These are phyloP conservation scores for Gonioctena quinquepunctata DNA, from an alignment of 1,140 invertebrate species.

Conservation along the genomic window DNA sequence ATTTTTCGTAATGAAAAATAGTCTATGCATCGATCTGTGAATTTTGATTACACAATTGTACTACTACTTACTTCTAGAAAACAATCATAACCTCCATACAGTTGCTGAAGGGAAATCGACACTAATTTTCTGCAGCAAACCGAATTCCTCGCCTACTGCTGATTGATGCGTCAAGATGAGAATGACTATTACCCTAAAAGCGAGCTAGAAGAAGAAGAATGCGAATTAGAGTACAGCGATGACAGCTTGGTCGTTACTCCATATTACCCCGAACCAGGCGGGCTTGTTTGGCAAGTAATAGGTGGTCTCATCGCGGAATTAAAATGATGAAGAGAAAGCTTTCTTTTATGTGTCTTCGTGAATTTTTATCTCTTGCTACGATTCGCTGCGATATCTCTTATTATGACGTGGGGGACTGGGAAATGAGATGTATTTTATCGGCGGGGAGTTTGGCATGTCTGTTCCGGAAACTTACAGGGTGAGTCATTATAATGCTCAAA, in stretches of 20 bases:
- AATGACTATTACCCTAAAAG: constrained; percentile 28
- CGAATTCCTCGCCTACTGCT: no score
- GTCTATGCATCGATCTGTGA: no score
- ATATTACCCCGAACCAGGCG: constrained; percentile 20
- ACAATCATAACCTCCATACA: no score
- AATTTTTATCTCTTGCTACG: not conserved
- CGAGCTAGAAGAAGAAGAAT: constrained; percentile 25
- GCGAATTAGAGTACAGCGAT: constrained; percentile 29
- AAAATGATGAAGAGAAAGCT: constrained; percentile 30
- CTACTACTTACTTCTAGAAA: no score
- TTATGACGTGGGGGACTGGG: not conserved
- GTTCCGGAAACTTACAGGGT: no score
- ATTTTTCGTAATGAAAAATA: no score
- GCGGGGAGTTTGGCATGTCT: no score
- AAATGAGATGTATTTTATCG: no score
- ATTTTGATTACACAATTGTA: no score
- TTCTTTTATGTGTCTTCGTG: constrained; percentile 22
- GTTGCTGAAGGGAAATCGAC: no score
- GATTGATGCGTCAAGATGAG: constrained; percentile 27
- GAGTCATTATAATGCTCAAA: no score
- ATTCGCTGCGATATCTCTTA: not conserved
- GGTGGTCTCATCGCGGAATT: constrained; percentile 25
- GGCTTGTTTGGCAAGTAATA: constrained; percentile 28
- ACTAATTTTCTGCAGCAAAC: no score
- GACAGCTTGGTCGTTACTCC: constrained; percentile 30